Evolutionary conservation across 1,140 invertebrate genomes (phyloP).

Genomic region (Ephestia elutella): DNA sequence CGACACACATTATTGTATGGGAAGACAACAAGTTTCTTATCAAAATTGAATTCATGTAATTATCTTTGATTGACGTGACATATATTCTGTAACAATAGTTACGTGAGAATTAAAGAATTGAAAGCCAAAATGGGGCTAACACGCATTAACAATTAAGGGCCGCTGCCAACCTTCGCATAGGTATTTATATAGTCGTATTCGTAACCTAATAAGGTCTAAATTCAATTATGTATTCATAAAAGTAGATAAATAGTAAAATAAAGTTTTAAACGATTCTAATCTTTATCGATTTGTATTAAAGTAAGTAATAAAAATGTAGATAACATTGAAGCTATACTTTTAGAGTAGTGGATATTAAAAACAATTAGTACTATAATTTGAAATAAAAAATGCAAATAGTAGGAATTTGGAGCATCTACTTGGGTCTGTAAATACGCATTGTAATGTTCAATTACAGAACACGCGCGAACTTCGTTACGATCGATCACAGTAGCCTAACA

Average conservation of each 20-base stretch:
- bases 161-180: neutral
- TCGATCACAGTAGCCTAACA: neutral
- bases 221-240: too few relatives aligned
- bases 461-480: neutral
- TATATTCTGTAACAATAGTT: neutral
- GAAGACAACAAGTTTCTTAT: neutral
- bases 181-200: too few relatives aligned
- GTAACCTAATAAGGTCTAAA: too few relatives aligned
- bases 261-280: too few relatives aligned
- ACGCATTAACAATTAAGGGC: neutral
- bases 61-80: neutral
- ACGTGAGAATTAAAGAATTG: neutral
- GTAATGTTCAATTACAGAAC: neutral
- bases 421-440: neutral
- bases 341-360: too few relatives aligned
- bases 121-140: neutral
- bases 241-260: too few relatives aligned
- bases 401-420: neutral
- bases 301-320: too few relatives aligned
- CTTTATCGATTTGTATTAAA: too few relatives aligned
- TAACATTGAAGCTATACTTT: too few relatives aligned
- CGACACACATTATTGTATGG: too few relatives aligned
- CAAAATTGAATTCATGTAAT: neutral
- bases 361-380: too few relatives aligned
- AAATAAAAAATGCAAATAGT: too few relatives aligned